Base-by-base conservation (phyloP, 2,113 vertebrate genomes). In the Nerophis lumbriciformis region DNA sequence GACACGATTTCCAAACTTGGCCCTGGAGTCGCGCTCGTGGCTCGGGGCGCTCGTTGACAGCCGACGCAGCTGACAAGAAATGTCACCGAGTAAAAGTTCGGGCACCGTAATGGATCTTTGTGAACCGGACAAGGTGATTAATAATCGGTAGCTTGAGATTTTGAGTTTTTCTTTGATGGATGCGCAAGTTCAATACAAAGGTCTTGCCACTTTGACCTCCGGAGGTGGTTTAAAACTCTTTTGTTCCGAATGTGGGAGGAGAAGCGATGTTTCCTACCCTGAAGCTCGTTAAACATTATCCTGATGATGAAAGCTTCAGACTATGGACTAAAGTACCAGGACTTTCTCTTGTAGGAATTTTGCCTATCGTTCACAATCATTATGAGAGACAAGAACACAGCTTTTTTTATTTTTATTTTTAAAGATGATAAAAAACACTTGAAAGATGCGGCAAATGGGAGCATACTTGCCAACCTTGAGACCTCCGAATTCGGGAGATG, bases 21-120 rank as follows among this genome's bases (percentile, higher is more conserved):
- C 86, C 45, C 6, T 88, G 48, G 67, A 57, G 58, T 51, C 51
- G 84, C 85, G 84, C 91, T 93, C 90, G 88, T 89, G 88, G 86
- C 92, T 92, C 86, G 81, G 86, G 75, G 89, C 85, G 89, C 85
- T 91, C 90, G 92, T 87, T 90, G 91, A 16, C 28, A 36, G 47
- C 28, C 37, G 28, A 92, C 88, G 82, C 88, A 85, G 88, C 83
- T 81, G 83, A 81, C 85, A 45, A 45, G 42, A 45, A 81, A 90
- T 90, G 90, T 92, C 91, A 90, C 83, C 87, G 89, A 91, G 88
- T 84, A 84, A 90, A 86, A 92, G 90, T 90, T 91, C 84, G 72
- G 63, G 60, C 69, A 87, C 92, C 90, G 89, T 88, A 89, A 90
- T 87, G 79, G 84, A 64, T 58, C 82, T 79, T 71, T 70, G 69